Evolutionary conservation across 2,113 vertebrate genomes (phyloP), one percentile per base, ranked within the genome.

Genomic region (Glaucomys volans): DNA sequence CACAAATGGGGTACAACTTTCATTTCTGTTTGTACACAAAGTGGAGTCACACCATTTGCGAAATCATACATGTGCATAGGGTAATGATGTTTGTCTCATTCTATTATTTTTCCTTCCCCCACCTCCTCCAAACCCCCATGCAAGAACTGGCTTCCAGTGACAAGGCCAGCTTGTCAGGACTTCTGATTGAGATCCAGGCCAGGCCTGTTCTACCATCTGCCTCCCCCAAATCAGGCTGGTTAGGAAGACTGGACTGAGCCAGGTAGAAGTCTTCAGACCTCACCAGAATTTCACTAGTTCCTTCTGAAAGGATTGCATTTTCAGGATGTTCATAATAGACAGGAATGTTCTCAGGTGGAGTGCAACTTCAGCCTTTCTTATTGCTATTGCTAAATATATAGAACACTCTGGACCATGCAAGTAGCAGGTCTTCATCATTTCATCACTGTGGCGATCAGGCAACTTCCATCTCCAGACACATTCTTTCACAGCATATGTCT

Each of bases 381-480:
- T 54, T 54, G 82, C 76, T 75, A 1, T 64, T 72, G 72, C 76
- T 74, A 79, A 87, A 47, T n/a, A 67, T 42, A 30, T 52, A 93
- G 81, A 75, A 32, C 18, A 0, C 12, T 54, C 28, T 57, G 71
- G 71, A 8, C 26, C 13, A 3, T 9, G 20, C 66, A 69, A 30
- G 57, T n/a, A 26, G 85, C 88, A 62, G 40, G 10, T 84, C 87
- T 83, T 77, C 57, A 16, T 95, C 87, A 47, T 82, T 83, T 87
- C 66, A 24, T 95, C 82, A n/a, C 95, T 71, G 80, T 85, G 90
- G 95, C 64, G 66, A 91, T 24, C 44, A 1, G 64, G 83, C 30
- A 40, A 3, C 71, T 52, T 77, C 90, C 11, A 50, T 44, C 83
- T 94, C 64, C 42, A 80, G 62, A 96, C 75, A 77, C 75, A 42